phyloP scores from a whole-genome alignment of 2,888 invertebrate species.

The Loripinus fragilis region DNA sequence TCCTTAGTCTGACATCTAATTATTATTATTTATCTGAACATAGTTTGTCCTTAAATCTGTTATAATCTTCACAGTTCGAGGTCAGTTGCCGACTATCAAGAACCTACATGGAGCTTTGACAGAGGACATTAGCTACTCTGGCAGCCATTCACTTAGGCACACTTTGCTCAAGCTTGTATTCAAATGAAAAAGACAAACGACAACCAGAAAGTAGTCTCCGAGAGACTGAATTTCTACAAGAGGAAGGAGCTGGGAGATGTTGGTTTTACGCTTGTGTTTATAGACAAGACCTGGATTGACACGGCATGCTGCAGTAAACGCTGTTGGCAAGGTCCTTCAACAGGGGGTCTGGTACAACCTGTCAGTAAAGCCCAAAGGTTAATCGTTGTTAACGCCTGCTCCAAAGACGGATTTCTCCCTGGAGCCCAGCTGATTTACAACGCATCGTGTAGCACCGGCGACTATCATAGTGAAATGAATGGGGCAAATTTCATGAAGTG shows the following conservation, averaged over 20 bases:
- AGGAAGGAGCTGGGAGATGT: conserved; percentile 19
- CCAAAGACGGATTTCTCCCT: too few species aligned
- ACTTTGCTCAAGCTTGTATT: conserved; percentile 15
- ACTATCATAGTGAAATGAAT: too few species aligned
- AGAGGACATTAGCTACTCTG: neutral
- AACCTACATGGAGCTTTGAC: too few species aligned
- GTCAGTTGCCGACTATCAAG: conserved; percentile 19
- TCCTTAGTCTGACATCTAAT: too few species aligned
- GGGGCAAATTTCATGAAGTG: too few species aligned
- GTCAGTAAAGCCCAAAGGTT: conserved; percentile 30
- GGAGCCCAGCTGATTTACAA: too few species aligned
- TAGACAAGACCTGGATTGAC: too few species aligned
- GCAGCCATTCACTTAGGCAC: conserved; percentile 9
- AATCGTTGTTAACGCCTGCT: conserved; percentile 36
- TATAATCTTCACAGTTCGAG: conserved; percentile 21
- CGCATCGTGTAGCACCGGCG: too few species aligned
- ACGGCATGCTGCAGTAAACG: conserved; percentile 23
- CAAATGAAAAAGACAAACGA: conserved; percentile 23
- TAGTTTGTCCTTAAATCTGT: too few species aligned
- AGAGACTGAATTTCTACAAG: conserved; percentile 20
- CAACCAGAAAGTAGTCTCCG: conserved; percentile 31
- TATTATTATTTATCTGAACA: too few species aligned
- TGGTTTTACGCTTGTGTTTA: conserved; percentile 25
- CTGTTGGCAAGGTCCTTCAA: conserved; percentile 37
- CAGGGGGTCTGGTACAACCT: conserved; percentile 10